Percentiles rank a stretch among this genome's conserved stretches.
Conservation (phyloP, 2,888 invertebrate species). For the Drosophila incognita region DNA sequence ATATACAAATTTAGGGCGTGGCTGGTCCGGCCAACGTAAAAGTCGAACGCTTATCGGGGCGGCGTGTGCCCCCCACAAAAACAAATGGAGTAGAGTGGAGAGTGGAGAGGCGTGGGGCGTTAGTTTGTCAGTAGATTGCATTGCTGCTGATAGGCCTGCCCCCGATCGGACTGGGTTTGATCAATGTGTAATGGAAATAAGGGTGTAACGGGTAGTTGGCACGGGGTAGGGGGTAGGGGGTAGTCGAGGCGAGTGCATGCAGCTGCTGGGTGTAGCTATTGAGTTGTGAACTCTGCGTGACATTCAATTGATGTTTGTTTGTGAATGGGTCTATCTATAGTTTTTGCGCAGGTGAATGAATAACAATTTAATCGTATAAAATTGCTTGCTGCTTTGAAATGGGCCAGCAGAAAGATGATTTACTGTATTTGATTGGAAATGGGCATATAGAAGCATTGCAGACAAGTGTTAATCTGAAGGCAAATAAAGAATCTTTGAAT, state of each 20-base stretch:
- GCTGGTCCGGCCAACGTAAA: constrained; percentile 26
- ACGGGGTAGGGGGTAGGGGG: background rate
- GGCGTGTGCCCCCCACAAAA: constrained; percentile 28
- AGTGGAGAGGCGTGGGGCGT: too few species aligned
- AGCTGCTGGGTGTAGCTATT: background rate
- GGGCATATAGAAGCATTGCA: background rate
- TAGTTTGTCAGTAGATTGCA: constrained; percentile 17
- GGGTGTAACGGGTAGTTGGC: background rate
- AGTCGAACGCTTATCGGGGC: constrained; percentile 27
- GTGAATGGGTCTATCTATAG: constrained; percentile 8
- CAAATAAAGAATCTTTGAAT: background rate
- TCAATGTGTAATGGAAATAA: constrained; percentile 1
- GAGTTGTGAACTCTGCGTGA: constrained; percentile 4
- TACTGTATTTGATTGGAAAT: background rate
- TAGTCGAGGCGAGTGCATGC: background rate
- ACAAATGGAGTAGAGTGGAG: background rate
- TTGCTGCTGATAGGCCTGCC: constrained; percentile 21
- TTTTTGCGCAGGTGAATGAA: constrained; percentile 6
- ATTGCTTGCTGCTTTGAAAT: background rate
- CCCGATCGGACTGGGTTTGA: background rate
- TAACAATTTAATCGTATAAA: background rate
- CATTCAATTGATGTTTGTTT: constrained; percentile 4
- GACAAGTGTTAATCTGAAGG: background rate
- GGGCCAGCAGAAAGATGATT: background rate
- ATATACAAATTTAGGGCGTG: constrained; percentile 20